Percentiles rank a stretch among this genome's conserved stretches.
phyloP scores from a whole-genome alignment of 2,888 invertebrate genomes.

The Cybosia mesomella region DNA sequence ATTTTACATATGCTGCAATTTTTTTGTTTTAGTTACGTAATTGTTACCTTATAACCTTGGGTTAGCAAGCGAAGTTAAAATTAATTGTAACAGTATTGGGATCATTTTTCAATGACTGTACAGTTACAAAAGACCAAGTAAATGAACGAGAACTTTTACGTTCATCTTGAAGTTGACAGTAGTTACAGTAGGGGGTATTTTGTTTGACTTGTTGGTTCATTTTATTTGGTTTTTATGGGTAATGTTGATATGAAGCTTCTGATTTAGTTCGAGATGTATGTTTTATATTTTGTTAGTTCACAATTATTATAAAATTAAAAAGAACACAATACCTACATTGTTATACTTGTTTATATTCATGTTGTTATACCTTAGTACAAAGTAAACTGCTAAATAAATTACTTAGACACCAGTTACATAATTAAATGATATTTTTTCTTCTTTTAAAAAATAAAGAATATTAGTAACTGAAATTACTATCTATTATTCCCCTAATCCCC shows the following conservation, averaged over 20 bases:
- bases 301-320: too few relatives aligned
- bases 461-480: too few relatives aligned
- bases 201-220: constrained; percentile 16
- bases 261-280: neutral
- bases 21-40: constrained; percentile 23
- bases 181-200: constrained; percentile 45
- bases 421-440: too few relatives aligned
- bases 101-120: constrained; percentile 57
- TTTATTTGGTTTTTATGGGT: constrained; percentile 1
- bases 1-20: constrained; percentile 37
- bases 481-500: too few relatives aligned
- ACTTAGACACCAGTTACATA: too few relatives aligned
- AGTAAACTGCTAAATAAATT: too few relatives aligned
- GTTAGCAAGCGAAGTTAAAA: constrained; percentile 54
- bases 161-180: constrained; percentile 53
- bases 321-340: too few relatives aligned
- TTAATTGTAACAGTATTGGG: constrained; percentile 53
- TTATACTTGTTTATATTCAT: too few relatives aligned
- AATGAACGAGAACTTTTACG: constrained; percentile 62
- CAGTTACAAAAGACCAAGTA: constrained; percentile 55
- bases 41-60: constrained; percentile 33
- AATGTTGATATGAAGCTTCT: neutral
- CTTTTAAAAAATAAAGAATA: too few relatives aligned
- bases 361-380: too few relatives aligned
- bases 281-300: neutral